phyloP scores from a whole-genome alignment of 92 coral and sea anemone genomes.

The Epizoanthus illoricatus region DNA sequence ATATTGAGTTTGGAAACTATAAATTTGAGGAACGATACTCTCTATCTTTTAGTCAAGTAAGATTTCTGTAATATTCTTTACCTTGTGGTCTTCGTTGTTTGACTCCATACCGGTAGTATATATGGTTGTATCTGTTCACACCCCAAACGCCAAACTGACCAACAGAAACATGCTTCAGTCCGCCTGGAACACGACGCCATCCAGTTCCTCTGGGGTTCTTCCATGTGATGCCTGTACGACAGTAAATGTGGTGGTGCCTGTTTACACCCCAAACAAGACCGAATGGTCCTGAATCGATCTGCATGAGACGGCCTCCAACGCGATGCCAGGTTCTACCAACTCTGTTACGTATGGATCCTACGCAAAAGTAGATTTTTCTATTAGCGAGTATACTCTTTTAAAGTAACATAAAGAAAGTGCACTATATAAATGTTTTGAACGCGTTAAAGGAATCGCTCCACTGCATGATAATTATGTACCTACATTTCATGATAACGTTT shows the following conservation, averaged over 20 bases:
- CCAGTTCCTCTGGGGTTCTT: slow-evolving; percentile 14
- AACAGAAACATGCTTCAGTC: slow-evolving; percentile 23
- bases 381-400: background rate
- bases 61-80: background rate
- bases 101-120: slow-evolving; percentile 38
- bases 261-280: slow-evolving; percentile 53
- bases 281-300: slow-evolving; percentile 59
- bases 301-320: slow-evolving; percentile 37
- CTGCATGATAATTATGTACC: too few relatives aligned
- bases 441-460: too few relatives aligned
- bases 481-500: too few relatives aligned
- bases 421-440: background rate
- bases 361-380: background rate
- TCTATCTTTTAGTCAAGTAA: background rate
- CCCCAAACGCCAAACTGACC: slow-evolving; percentile 41
- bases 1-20: background rate
- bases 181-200: slow-evolving; percentile 41
- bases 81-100: slow-evolving; percentile 27
- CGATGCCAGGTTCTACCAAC: slow-evolving; percentile 26
- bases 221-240: slow-evolving; percentile 46
- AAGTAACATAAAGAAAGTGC: background rate
- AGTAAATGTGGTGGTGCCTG: slow-evolving; percentile 30
- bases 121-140: slow-evolving; percentile 4
- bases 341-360: slow-evolving; percentile 17
- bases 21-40: background rate